A percentile compares a stretch with the other conserved stretches of the same genome.
Evolutionary conservation across 1,140 invertebrate species (phyloP).

Genomic region (Mizuhopecten yessoensis): DNA sequence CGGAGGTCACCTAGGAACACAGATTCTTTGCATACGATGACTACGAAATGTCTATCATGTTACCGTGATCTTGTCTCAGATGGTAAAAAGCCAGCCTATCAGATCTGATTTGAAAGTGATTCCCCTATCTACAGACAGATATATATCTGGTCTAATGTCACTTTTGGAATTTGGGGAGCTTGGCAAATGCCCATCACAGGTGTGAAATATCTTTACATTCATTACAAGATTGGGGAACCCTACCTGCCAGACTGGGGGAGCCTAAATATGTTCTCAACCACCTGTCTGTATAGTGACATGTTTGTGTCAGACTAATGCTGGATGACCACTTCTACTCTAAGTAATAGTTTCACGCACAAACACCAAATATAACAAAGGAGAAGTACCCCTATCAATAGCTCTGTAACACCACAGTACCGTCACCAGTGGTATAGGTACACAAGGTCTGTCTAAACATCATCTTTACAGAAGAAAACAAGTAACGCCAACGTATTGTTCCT

Average conservation of each 20-base stretch:
- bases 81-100: not conserved
- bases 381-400: conserved; percentile 4
- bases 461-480: not conserved
- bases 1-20: not conserved
- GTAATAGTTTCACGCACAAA: conserved; percentile 22
- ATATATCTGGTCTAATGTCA: not conserved
- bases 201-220: conserved; percentile 5
- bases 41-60: conserved; percentile 20
- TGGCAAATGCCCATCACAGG: not conserved
- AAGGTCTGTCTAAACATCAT: not conserved
- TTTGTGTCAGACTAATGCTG: not conserved
- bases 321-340: not conserved
- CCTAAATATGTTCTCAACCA: not conserved
- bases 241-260: not conserved
- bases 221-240: not conserved
- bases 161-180: not conserved
- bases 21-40: not conserved
- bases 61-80: not conserved
- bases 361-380: not conserved
- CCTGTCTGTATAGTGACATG: not conserved
- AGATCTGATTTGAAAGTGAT: conserved; percentile 17
- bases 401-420: not conserved
- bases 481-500: not conserved
- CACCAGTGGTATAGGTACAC: not conserved
- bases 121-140: not conserved